Evolutionary conservation across 2,888 invertebrate genomes (phyloP).

Genomic region (Octonoba sinensis): DNA sequence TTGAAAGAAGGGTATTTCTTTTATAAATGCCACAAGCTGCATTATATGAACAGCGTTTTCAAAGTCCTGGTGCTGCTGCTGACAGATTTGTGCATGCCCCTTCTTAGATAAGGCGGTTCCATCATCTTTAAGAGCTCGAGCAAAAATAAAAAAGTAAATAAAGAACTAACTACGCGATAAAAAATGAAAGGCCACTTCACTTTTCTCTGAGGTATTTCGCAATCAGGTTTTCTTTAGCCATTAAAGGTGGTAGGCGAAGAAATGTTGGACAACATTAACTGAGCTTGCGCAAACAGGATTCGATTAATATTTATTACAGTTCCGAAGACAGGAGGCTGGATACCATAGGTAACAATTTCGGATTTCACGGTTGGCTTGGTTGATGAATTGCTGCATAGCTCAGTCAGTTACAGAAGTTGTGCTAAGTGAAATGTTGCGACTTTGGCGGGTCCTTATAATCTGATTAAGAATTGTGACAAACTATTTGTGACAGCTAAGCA

Average conservation of each 20-base stretch:
- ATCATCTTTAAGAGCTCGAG: constrained; percentile 34
- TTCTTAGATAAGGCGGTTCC: constrained; percentile 33
- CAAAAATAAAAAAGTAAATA: constrained; percentile 20
- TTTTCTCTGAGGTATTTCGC: constrained; percentile 26
- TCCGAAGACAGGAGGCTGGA: constrained; percentile 2
- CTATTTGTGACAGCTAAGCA: constrained; percentile 9
- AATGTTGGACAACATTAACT: constrained; percentile 53
- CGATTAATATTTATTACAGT: constrained; percentile 53
- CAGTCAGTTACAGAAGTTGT: constrained; percentile 3
- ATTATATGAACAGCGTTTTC: too few relatives aligned
- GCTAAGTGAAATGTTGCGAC: constrained; percentile 29
- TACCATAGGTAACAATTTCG: constrained; percentile 35
- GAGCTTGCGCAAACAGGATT: constrained; percentile 42
- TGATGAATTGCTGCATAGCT: constrained; percentile 21
- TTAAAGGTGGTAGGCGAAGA: constrained; percentile 46
- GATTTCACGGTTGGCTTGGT: constrained; percentile 34
- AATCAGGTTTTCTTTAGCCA: constrained; percentile 41
- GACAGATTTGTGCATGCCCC: constrained; percentile 25
- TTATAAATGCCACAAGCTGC: too few relatives aligned
- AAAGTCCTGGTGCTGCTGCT: not conserved
- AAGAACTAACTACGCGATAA: constrained; percentile 12
- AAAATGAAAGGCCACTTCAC: constrained; percentile 29
- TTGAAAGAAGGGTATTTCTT: too few relatives aligned
- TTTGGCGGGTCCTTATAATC: constrained; percentile 11
- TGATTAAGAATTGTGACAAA: constrained; percentile 23